These are phyloP conservation scores for Archips crataeganus DNA, from an alignment of 2,888 invertebrate genomes.

Conservation along the genomic window DNA sequence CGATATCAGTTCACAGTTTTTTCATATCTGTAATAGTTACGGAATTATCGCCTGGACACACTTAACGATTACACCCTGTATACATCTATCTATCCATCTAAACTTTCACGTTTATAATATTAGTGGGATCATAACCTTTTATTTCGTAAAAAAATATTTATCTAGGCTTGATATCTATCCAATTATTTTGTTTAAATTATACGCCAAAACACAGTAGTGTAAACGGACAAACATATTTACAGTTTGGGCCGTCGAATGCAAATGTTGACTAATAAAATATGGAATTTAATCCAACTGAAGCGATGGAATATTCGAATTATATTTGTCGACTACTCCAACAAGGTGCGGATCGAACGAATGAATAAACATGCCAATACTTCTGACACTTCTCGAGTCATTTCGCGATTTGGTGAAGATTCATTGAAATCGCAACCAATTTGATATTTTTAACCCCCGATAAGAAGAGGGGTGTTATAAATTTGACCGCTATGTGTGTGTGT, in stretches of 20 bases:
- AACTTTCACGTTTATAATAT: too few species aligned
- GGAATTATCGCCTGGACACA: too few species aligned
- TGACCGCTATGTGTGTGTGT: too few species aligned
- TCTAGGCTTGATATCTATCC: neutral
- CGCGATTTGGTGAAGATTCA: neutral
- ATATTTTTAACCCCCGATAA: too few species aligned
- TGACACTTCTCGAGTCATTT: neutral
- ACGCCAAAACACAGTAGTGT: neutral
- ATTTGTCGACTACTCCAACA: constrained; percentile 27
- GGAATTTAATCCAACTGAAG: constrained; percentile 15
- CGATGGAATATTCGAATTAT: constrained; percentile 23
- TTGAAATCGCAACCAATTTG: neutral
- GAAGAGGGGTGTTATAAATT: too few species aligned
- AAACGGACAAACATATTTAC: neutral
- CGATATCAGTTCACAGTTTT: too few species aligned
- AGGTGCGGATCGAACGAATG: neutral
- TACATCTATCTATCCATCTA: too few species aligned
- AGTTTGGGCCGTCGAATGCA: neutral
- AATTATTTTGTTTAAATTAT: neutral
- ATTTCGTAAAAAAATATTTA: neutral
- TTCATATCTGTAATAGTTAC: too few species aligned
- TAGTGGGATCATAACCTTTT: too few species aligned
- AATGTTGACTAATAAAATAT: constrained; percentile 27
- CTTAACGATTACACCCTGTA: too few species aligned
- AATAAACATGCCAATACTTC: constrained; percentile 11